These are phyloP conservation scores for Drosophila leonis DNA, from an alignment of 2,888 invertebrate species.

Conservation along the genomic window DNA sequence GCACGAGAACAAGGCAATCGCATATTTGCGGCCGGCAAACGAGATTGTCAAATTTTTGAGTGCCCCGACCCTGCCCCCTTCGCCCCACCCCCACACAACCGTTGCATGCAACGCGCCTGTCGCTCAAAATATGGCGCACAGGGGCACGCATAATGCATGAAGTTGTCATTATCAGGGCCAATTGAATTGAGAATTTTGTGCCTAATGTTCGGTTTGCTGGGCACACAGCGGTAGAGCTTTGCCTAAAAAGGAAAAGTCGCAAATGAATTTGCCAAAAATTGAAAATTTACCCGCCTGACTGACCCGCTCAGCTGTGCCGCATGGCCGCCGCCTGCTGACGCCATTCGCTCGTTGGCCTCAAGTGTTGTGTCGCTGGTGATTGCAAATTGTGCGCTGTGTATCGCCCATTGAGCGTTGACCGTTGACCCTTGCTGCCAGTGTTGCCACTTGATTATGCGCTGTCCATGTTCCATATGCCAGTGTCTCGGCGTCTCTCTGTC, in stretches of 20 bases:
- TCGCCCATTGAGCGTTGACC: conserved; percentile 60
- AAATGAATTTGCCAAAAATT: conserved; percentile 70
- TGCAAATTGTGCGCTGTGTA: conserved; percentile 57
- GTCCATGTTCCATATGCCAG: conserved; percentile 7
- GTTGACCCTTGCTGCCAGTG: conserved; percentile 50
- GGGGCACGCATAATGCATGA: conserved; percentile 74
- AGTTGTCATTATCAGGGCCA: conserved; percentile 82
- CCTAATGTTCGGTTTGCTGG: conserved; percentile 64
- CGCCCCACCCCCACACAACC: background rate
- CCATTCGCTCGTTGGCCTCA: conserved; percentile 33
- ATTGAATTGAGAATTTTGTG: conserved; percentile 81
- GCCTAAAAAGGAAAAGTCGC: conserved; percentile 29
- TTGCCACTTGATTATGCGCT: conserved; percentile 76
- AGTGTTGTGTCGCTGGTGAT: conserved; percentile 61
- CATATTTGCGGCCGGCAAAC: conserved; percentile 76
- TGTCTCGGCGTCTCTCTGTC: conserved; percentile 14
- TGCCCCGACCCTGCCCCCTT: conserved; percentile 11
- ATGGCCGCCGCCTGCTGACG: conserved; percentile 2
- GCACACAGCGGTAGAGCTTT: conserved; percentile 2
- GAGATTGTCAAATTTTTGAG: conserved; percentile 79
- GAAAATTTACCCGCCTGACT: conserved; percentile 44
- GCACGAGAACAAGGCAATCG: conserved; percentile 77
- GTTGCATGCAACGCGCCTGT: conserved; percentile 29
- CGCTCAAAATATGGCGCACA: conserved; percentile 42
- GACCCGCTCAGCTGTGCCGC: conserved; percentile 11